Base-by-base conservation (phyloP, 1,140 invertebrate species). In the Pentalonia nigronervosa region DNA sequence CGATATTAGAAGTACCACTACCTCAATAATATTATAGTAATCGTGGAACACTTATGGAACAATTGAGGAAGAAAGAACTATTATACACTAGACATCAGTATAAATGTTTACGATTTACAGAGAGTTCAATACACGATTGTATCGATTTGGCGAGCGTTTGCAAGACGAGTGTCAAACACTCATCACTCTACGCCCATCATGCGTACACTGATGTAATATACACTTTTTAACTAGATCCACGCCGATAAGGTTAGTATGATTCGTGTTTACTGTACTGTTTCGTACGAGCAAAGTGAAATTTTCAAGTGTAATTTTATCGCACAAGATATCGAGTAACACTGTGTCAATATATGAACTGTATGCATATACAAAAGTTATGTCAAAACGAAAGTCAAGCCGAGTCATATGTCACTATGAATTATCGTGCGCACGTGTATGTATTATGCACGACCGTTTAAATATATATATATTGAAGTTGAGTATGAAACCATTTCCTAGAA, bases 391-490 rank as follows among this genome's bases (percentile, higher is more conserved):
- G 83, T 86, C 83, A 45, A 23, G 83, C 41, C 41, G 81, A 83
- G 81, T 83, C 83, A 45, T 86, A 86, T 86, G 83, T 86, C 83
- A 86, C 83, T 86, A 86, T 86, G 30, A 86, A 86, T 86, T 86
- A 86, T 86, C 83, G 83, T 86, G 83, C 83, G 36, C 36, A 45
- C 34, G 81, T 41, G 81, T 41, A 47, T 41, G 41, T 14, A 45
- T 17, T 86, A 45, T 86, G 83, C 25, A 86, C 83, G 41, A 86
- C 23, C 21, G 23, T 83, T 41, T 23, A 23, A 83, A 86, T 30
- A 30, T 41, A 45, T 25, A 45, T 45, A 45, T 23, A 23, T 83
- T 1, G 25, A 0, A 83, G 21, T 41, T 23, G 36, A 45, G 9
- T 86, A 45, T 45, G 8, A 25, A 45, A 86, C 41, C 21, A 86